Base-by-base conservation (phyloP, 2,888 invertebrate genomes). In the Celastrina argiolus region DNA sequence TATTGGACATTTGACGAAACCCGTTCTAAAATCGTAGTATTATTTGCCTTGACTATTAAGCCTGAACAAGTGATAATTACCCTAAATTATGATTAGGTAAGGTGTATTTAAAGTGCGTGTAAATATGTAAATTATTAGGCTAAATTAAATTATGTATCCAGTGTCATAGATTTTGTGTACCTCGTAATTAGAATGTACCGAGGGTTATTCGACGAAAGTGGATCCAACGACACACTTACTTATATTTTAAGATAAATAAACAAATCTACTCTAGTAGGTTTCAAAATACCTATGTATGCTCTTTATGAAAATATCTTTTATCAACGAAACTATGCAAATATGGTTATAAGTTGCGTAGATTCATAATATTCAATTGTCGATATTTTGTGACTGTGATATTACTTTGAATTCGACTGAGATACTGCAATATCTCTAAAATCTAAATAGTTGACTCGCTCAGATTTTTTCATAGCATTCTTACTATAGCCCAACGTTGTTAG, bases 61-160 rank as follows among this genome's bases (percentile, higher is more conserved):
- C 68, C 41, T 41, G 51, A 63, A 66, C 69, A 67, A 64, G 64
- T 67, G 63, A 67, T 69, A 65, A 22, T 56, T 56, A 63, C 65
- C 63, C 58, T 66, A 65, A 42, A 63, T 68, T 68, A 67, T 61
- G 59, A 28, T 56, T 66, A 67, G 64, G 58, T 61, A 61, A 61
- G 61, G 59, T 34, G 36, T 39, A 61, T 41, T 66, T 67, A 66
- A 66, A 26, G 61, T 31, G 56, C 45, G 71, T 88, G 89, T 90
- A 89, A 86, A 90, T 89, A 88, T 88, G 84, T 86, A 86, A 77
- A 83, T 82, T 78, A 71, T 71, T 74, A 71, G 72, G 72, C 72
- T 31, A 16, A 69, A 71, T 67, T 76, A 77, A 76, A 73, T 75
- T 75, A 73, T 77, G 14, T 75, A 75, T 83, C 88, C 88, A 90